Evolutionary conservation across 2,113 vertebrate species (phyloP), one percentile per base, ranked within the genome.

Genomic region (Psilopsiagon aurifrons): DNA sequence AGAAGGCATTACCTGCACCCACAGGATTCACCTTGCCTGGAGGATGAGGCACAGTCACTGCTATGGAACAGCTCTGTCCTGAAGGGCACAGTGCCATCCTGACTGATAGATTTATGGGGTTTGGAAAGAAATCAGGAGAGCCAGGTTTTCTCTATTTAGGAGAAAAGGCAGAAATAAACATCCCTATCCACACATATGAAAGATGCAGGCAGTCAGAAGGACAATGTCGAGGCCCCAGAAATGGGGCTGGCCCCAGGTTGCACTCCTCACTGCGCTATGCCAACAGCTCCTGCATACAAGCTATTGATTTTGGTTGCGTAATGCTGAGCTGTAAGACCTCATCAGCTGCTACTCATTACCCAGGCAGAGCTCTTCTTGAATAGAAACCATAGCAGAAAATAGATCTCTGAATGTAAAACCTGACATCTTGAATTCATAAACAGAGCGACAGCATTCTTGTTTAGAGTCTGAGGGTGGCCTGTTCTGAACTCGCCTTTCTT

Each of bases 371-470:
- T 87, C 78, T 90, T 95, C 91, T 93, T 94, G 84, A 92, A 88
- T 83, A 89, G 89, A 97, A 95, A 95, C 93, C 91, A 87, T 78
- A 76, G 96, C 84, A 95, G 80, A 96, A 95, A 96, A 97, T 95
- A 96, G 95, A 97, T 97, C 92, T 94, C 8, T 75, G 93, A 92
- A 95, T 92, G 92, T 94, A 95, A 96, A 95, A 95, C 54, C 73
- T 89, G 94, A 94, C 97, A 97, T 95, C 94, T 97, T 97, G 96
- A 97, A 97, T 95, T 97, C 93, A 97, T 97, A 95, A 97, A 84
- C 14, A 0, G 2, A 95, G 97, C 86, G 74, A 95, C 95, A 95
- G 95, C 95, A 62, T 95, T 97, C 90, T 95, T 96, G 91, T 93
- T 94, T 91, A 80, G 93, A 97, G 88, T 92, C 93, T 95, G 96